phyloP scores from a whole-genome alignment of 1,140 invertebrate species.

The Cydia pomonella region DNA sequence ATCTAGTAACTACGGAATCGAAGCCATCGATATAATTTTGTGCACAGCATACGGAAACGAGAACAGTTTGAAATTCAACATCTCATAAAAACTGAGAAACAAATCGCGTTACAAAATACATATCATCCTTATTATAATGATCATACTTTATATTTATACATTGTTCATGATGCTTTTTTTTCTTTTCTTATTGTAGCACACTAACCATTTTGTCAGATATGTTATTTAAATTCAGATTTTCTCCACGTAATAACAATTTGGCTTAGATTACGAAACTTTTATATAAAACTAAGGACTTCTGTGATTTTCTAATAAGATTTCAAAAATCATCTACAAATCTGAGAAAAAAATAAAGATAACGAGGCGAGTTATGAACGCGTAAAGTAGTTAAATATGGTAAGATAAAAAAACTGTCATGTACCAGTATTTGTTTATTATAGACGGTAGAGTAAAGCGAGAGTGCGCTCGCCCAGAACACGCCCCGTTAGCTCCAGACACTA shows the following conservation, averaged over 20 bases:
- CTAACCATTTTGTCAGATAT: slow-evolving; percentile 81
- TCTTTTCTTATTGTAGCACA: slow-evolving; percentile 77
- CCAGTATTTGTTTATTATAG: background rate
- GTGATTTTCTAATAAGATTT: slow-evolving; percentile 56
- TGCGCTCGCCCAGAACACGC: slow-evolving; percentile 48
- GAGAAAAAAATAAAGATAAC: slow-evolving; percentile 44
- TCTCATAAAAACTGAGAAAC: slow-evolving; percentile 75
- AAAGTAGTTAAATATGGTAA: background rate
- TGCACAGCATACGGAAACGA: slow-evolving; percentile 74
- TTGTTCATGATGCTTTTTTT: slow-evolving; percentile 74
- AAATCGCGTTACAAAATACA: slow-evolving; percentile 78
- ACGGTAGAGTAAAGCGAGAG: background rate
- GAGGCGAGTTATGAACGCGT: slow-evolving; percentile 45
- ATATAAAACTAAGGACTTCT: slow-evolving; percentile 61
- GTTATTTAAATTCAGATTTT: slow-evolving; percentile 80
- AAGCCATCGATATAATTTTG: slow-evolving; percentile 65
- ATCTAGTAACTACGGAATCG: slow-evolving; percentile 52
- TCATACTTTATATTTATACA: slow-evolving; percentile 74
- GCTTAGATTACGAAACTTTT: slow-evolving; percentile 65
- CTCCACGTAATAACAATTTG: slow-evolving; percentile 77
- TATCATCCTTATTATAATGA: slow-evolving; percentile 76
- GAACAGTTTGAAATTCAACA: slow-evolving; percentile 68
- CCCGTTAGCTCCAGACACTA: slow-evolving; percentile 42
- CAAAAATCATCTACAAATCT: slow-evolving; percentile 58
- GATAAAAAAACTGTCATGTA: background rate